phyloP scores from a whole-genome alignment of 2,888 invertebrate genomes.

The Himalopsyche kuldschensis region DNA sequence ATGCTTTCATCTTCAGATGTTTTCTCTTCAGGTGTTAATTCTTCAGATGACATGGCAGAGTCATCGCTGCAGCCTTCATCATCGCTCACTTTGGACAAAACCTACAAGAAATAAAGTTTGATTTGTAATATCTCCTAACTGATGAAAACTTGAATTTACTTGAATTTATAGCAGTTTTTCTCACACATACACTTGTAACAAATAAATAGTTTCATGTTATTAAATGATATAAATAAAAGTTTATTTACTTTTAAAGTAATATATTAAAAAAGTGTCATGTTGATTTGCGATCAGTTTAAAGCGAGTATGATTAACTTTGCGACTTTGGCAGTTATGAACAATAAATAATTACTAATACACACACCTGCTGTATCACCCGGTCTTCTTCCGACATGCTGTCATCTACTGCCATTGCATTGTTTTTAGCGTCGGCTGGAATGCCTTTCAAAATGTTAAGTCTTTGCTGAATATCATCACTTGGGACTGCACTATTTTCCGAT shows the following conservation, averaged over 20 bases:
- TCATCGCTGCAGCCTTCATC: constrained; percentile 31
- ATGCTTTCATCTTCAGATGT: constrained; percentile 15
- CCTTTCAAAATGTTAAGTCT: constrained; percentile 40
- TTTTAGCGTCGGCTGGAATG: constrained; percentile 10
- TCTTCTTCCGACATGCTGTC: constrained; percentile 47
- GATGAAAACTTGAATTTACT: too few relatives aligned
- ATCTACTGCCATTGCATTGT: constrained; percentile 44
- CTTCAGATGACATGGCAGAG: constrained; percentile 20
- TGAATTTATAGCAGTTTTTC: too few relatives aligned
- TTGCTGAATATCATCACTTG: constrained; percentile 50
- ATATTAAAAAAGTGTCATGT: too few relatives aligned
- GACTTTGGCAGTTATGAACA: too few relatives aligned
- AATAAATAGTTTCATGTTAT: too few relatives aligned
- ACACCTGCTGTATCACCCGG: constrained; percentile 53
- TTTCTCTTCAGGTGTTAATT: constrained; percentile 17
- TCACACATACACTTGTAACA: too few relatives aligned
- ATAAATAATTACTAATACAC: neutral
- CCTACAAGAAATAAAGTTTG: constrained; percentile 38
- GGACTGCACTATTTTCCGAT: constrained; percentile 50
- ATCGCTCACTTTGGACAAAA: constrained; percentile 41
- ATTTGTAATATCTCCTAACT: too few relatives aligned
- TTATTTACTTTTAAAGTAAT: too few relatives aligned
- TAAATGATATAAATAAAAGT: too few relatives aligned
- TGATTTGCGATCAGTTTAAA: too few relatives aligned
- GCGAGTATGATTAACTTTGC: too few relatives aligned